Conservation (phyloP, 2,888 invertebrate species). For the Coelinius sp. region DNA sequence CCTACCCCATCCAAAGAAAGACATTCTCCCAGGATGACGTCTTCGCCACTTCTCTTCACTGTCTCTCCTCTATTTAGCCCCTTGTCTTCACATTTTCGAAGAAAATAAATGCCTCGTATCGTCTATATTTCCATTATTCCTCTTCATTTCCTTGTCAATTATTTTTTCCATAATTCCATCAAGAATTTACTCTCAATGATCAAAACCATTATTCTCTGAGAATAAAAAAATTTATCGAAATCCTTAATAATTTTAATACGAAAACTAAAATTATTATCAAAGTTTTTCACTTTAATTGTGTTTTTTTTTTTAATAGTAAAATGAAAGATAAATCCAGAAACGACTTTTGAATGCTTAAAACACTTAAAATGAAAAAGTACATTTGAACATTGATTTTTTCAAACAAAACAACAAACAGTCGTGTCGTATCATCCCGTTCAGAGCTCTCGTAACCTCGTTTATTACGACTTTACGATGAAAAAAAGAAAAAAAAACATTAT, state of each 20-base stretch:
- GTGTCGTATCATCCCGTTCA: background rate
- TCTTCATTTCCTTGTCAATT: background rate
- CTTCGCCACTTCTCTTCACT: slow-evolving; percentile 12
- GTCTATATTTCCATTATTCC: background rate
- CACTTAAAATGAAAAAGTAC: background rate
- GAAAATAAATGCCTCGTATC: background rate
- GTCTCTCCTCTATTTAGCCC: background rate
- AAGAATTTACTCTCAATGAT: background rate
- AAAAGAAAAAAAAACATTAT: background rate
- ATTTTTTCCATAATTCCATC: background rate
- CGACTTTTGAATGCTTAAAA: background rate
- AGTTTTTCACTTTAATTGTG: background rate
- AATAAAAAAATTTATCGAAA: background rate
- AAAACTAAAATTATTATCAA: background rate
- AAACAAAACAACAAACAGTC: background rate
- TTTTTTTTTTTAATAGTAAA: background rate
- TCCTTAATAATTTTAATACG: background rate
- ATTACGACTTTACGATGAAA: background rate
- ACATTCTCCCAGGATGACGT: slow-evolving; percentile 52
- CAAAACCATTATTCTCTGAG: background rate
- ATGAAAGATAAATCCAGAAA: slow-evolving; percentile 4
- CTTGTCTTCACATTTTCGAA: slow-evolving; percentile 10
- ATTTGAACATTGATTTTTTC: background rate
- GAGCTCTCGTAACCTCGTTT: background rate
- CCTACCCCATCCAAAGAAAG: slow-evolving; percentile 64